Percentiles rank a stretch among this genome's conserved stretches.
Evolutionary conservation across 1,140 invertebrate genomes (phyloP).

Genomic region (Drosophila kepulauana): DNA sequence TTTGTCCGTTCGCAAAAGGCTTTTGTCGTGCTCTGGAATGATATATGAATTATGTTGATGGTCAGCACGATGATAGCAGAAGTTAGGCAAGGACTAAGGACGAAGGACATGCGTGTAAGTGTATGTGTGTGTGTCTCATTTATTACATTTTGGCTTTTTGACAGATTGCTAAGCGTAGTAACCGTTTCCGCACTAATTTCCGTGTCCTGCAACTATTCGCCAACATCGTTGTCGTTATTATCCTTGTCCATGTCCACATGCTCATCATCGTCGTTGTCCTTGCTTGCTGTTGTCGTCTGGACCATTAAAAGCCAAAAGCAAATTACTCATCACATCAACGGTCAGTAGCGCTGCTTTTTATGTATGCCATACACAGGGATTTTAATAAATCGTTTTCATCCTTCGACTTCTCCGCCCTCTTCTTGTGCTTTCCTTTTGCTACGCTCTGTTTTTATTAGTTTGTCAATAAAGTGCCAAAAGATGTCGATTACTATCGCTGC

Average conservation of each 20-base stretch:
- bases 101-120: not conserved
- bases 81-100: not conserved
- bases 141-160: conserved; percentile 83
- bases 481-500: conserved; percentile 72
- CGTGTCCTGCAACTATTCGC: conserved; percentile 73
- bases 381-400: conserved; percentile 80
- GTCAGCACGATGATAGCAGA: conserved; percentile 25
- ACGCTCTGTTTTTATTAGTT: conserved; percentile 72
- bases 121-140: conserved; percentile 54
- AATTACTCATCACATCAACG: conserved; percentile 81
- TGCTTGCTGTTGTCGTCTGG: conserved; percentile 22
- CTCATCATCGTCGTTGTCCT: conserved; percentile 8
- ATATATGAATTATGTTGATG: conserved; percentile 78
- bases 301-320: conserved; percentile 79
- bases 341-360: conserved; percentile 70
- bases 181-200: conserved; percentile 81
- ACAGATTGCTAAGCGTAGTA: conserved; percentile 81
- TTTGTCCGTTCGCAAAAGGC: conserved; percentile 54
- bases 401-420: conserved; percentile 17
- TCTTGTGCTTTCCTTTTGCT: conserved; percentile 15
- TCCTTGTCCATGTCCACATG: conserved; percentile 17
- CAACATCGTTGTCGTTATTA: conserved; percentile 35
- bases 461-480: conserved; percentile 81
- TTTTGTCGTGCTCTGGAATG: conserved; percentile 72
- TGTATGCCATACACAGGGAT: conserved; percentile 69